Evolutionary conservation across 2,113 vertebrate species (phyloP).

Genomic region (Nymphicus hollandicus): DNA sequence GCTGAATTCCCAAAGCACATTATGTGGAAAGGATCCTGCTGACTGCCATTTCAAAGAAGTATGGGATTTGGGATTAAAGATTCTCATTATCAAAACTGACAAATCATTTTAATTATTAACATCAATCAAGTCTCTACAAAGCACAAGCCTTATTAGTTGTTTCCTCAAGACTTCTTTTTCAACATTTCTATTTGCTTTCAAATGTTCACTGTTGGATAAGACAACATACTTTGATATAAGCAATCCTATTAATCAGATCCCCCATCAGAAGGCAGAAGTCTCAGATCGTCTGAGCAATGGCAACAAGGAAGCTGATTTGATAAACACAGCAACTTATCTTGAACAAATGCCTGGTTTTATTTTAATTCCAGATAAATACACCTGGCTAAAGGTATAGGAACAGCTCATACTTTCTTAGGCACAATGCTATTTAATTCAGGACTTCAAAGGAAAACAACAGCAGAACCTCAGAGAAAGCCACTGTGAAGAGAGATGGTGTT

Average conservation of each 20-base stretch:
- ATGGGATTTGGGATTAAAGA: background rate
- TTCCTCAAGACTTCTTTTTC: slow-evolving; percentile 33
- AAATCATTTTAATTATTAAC: slow-evolving; percentile 48
- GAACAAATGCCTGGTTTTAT: background rate
- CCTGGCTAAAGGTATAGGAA: background rate
- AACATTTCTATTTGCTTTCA: slow-evolving; percentile 22
- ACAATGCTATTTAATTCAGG: background rate
- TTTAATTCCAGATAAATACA: background rate
- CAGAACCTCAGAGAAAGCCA: background rate
- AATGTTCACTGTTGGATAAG: slow-evolving; percentile 8
- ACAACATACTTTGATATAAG: background rate
- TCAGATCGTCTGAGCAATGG: background rate
- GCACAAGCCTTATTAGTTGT: background rate
- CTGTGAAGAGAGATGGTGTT: background rate
- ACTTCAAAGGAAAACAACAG: background rate
- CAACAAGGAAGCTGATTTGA: background rate
- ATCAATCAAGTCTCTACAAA: slow-evolving; percentile 35
- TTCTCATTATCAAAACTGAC: slow-evolving; percentile 40
- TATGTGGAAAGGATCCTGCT: background rate
- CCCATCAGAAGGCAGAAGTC: background rate
- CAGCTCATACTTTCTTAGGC: background rate
- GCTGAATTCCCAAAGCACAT: background rate
- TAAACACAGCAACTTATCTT: background rate
- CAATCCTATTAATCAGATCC: background rate
- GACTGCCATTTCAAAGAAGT: background rate